Conservation (phyloP, 2,888 invertebrate species). For the Drosophila demipolita region DNA sequence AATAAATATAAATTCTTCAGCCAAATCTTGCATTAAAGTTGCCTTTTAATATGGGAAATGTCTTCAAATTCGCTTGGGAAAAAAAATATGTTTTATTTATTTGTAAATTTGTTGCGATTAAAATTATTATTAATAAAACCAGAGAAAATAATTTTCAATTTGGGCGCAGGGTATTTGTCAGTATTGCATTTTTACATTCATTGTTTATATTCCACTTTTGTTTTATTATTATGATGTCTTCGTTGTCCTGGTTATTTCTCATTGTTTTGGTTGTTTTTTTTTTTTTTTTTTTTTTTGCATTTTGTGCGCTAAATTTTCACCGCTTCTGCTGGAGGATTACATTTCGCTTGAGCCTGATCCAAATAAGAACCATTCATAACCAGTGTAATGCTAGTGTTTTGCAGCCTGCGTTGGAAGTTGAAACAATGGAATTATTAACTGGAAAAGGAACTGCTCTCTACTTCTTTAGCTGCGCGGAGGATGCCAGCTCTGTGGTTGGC, state of each 20-base stretch:
- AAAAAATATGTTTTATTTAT: background rate
- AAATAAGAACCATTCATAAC: slow-evolving; percentile 8
- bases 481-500: slow-evolving; percentile 24
- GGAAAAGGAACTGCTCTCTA: background rate
- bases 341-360: slow-evolving; percentile 21
- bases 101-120: background rate
- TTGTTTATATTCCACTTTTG: slow-evolving; percentile 27
- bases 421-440: slow-evolving; percentile 4
- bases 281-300: slow-evolving; percentile 11
- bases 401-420: background rate
- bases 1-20: background rate
- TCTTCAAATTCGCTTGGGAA: background rate
- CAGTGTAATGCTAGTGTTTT: slow-evolving; percentile 8
- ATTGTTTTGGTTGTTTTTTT: slow-evolving; percentile 31
- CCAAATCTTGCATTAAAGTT: background rate
- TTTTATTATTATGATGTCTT: slow-evolving; percentile 29
- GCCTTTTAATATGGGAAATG: background rate
- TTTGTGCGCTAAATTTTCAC: slow-evolving; percentile 34
- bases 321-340: slow-evolving; percentile 22
- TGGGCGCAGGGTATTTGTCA: background rate
- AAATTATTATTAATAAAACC: background rate
- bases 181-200: background rate
- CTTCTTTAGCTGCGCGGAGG: background rate
- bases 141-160: background rate
- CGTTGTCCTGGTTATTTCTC: slow-evolving; percentile 11